These are phyloP conservation scores for Neolamprologus caudopunctatus DNA, from an alignment of 2,113 vertebrate species.

Conservation along the genomic window DNA sequence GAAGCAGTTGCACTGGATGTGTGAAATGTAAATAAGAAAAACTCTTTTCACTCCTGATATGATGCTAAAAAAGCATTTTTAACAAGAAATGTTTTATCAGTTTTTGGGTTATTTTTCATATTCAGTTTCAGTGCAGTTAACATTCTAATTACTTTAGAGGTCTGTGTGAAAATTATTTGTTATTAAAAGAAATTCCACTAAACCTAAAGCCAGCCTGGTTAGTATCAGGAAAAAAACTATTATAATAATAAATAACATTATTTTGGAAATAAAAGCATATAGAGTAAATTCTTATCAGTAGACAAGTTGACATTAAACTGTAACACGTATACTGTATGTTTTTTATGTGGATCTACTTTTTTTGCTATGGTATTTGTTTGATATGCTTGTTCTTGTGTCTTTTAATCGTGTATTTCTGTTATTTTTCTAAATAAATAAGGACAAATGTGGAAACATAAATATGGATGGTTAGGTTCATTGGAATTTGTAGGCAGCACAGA, in stretches of 20 bases:
- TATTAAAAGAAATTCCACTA: neutral
- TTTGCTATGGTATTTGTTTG: neutral
- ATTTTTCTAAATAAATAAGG: neutral
- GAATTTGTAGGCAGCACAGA: neutral
- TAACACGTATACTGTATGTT: neutral
- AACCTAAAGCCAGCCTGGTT: neutral
- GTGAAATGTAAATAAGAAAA: constrained; percentile 10
- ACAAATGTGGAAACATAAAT: neutral
- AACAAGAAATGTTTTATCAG: neutral
- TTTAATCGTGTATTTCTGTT: neutral
- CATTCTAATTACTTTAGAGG: neutral
- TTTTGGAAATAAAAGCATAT: neutral
- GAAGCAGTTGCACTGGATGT: neutral
- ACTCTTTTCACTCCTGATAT: neutral
- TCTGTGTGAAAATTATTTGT: neutral
- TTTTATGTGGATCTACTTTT: neutral
- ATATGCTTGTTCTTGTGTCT: neutral
- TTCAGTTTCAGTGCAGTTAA: neutral
- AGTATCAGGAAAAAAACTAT: neutral
- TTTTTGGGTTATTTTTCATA: neutral
- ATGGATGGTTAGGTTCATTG: neutral
- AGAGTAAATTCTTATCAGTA: neutral
- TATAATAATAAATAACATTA: neutral
- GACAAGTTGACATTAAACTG: neutral
- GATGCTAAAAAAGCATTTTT: neutral